Base-by-base conservation (phyloP, 2,113 vertebrate genomes). In the Myotis brandtii region DNA sequence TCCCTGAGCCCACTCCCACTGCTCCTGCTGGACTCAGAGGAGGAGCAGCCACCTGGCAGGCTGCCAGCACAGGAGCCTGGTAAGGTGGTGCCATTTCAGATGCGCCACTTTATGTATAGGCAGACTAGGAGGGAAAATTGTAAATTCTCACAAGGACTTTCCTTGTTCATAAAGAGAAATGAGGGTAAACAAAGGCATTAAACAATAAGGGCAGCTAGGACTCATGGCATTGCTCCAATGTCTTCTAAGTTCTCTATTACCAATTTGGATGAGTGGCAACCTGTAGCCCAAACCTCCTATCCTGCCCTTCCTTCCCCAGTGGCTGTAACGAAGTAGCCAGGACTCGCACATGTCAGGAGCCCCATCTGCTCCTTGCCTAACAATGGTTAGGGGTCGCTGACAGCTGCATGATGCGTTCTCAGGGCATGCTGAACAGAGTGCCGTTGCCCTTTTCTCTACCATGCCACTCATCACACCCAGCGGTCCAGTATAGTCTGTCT, bases 401-500 rank as follows among this genome's bases (percentile, higher is more conserved):
- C 66, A 97, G 96, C 75, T 83, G 50, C 52, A 12, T 50, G 46
- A 85, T 59, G 93, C 32, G 50, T 92, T 86, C 48, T 97, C 77
- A 87, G 89, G 93, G 34, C 87, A 70, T 80, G 91, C 69, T 79
- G 34, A 98, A 94, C 62, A 48, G 43, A 93, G 72, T 30, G 7
- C 76, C 77, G 67, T 30, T 66, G 94, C 95, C 95, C 77, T 77
- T 94, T 86, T 93, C 73, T 77, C 77, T 93, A 30, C 59, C 50
- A 9, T 40, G 34, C 59, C 66, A 62, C 52, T n/a, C 76, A 83
- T 83, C 62, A 87, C 95, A 91, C 18, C 86, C 37, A 59, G 76
- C 73, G 2, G 66, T 95, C 93, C 96, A 95, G 94, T 52, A 91
- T 43, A 82, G 84, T 95, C 87, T 85, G 21, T 94, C 75, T 97